These are phyloP conservation scores for Babylonia areolata DNA, from an alignment of 1,140 invertebrate genomes.

Conservation along the genomic window DNA sequence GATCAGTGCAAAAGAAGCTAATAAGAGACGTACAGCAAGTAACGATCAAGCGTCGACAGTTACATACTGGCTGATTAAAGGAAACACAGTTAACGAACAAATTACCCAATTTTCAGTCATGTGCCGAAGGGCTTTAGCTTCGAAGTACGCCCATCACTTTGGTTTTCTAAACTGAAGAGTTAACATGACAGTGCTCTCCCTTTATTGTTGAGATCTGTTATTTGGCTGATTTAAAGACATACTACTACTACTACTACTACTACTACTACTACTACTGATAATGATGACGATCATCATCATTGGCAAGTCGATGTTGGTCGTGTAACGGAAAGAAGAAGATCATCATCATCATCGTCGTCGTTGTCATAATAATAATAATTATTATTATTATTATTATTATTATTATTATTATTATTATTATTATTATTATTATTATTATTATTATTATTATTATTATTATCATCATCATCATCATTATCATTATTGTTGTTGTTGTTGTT, in stretches of 20 bases:
- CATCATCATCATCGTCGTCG: neutral
- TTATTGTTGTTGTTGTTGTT: neutral
- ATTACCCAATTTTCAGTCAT: neutral
- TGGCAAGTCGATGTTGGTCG: too few species aligned
- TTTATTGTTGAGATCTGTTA: too few species aligned
- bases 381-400: neutral
- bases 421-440: neutral
- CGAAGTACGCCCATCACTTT: constrained; percentile 1
- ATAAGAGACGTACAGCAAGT: too few species aligned
- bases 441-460: neutral
- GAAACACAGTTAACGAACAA: neutral
- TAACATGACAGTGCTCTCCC: neutral
- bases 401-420: neutral
- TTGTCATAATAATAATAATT: neutral
- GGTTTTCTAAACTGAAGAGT: neutral
- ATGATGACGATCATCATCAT: too few species aligned
- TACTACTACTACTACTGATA: neutral
- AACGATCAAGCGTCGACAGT: too few species aligned
- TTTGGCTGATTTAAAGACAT: neutral
- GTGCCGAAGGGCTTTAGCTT: neutral
- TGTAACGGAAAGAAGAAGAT: too few species aligned
- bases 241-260: neutral
- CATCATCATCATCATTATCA: constrained; percentile 2
- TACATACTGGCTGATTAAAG: too few species aligned
- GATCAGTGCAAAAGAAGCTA: too few species aligned